These are phyloP conservation scores for Alloscopus bannaensis DNA, from an alignment of 2,888 invertebrate species.

Conservation along the genomic window DNA sequence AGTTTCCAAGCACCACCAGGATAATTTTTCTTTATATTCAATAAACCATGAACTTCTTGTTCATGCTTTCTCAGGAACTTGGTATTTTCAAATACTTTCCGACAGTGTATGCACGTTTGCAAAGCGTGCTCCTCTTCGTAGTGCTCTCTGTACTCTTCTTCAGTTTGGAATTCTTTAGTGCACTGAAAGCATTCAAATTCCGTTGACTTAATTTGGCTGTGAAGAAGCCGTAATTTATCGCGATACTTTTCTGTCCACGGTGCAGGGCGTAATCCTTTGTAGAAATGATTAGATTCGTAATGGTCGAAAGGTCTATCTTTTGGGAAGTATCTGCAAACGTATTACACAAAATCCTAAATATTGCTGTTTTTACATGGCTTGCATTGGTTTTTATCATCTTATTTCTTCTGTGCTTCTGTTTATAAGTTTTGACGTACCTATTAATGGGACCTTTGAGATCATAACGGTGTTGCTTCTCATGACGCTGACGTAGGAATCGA, in stretches of 20 bases:
- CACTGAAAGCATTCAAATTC: conserved; percentile 68
- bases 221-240: conserved; percentile 50
- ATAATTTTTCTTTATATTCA: conserved; percentile 49
- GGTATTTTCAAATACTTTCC: conserved; percentile 50
- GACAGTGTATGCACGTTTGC: conserved; percentile 65
- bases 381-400: too few species aligned
- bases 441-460: conserved; percentile 65
- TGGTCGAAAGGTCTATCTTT: conserved; percentile 59
- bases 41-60: conserved; percentile 56
- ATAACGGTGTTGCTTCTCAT: conserved; percentile 70
- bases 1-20: conserved; percentile 62
- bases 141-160: conserved; percentile 64
- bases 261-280: conserved; percentile 67
- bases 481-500: conserved; percentile 67
- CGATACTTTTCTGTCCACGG: conserved; percentile 63
- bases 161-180: conserved; percentile 48
- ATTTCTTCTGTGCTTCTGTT: too few species aligned
- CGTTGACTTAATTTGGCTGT: conserved; percentile 34
- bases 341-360: conserved; percentile 12
- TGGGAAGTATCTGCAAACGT: conserved; percentile 22
- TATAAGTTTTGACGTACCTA: too few species aligned
- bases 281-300: conserved; percentile 66
- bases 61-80: conserved; percentile 52
- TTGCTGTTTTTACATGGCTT: background rate
- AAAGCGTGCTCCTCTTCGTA: conserved; percentile 63